These are phyloP conservation scores for Nycteola revayana DNA, from an alignment of 2,888 invertebrate species.

Conservation along the genomic window DNA sequence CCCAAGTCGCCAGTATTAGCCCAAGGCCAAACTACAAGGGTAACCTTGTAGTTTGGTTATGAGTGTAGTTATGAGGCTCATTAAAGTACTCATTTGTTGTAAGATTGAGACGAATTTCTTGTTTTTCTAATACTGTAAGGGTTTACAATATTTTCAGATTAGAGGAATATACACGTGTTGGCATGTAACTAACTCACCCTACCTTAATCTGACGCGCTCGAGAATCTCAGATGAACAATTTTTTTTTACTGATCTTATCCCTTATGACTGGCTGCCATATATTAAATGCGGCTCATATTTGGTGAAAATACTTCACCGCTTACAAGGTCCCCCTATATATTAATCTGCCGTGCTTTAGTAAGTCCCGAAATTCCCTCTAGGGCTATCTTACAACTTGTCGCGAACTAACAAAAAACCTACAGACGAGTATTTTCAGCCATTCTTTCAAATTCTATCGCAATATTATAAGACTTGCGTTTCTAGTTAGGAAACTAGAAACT, in stretches of 20 bases:
- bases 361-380: slow-evolving; percentile 23
- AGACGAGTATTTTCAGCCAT: no score
- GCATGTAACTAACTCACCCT: slow-evolving; percentile 9
- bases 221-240: slow-evolving; percentile 15
- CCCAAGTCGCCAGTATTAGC: no score
- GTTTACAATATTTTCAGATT: slow-evolving; percentile 21
- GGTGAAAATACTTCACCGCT: slow-evolving; percentile 20
- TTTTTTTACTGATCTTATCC: slow-evolving; percentile 29
- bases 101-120: no score
- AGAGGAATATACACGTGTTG: slow-evolving; percentile 6
- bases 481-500: no score
- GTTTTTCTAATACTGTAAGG: no score
- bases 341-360: slow-evolving; percentile 27
- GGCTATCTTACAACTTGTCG: slow-evolving; percentile 11
- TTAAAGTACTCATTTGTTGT: no score
- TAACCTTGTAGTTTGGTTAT: no score
- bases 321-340: slow-evolving; percentile 24
- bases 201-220: slow-evolving; percentile 17
- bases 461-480: no score
- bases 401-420: no score
- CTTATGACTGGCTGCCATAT: slow-evolving; percentile 11
- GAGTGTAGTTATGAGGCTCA: no score
- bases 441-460: no score
- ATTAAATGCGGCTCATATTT: slow-evolving; percentile 18
- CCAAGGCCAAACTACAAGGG: no score